Evolutionary conservation across 2,797 vertebrate species (phyloP).

Genomic region (Chanos chanos): DNA sequence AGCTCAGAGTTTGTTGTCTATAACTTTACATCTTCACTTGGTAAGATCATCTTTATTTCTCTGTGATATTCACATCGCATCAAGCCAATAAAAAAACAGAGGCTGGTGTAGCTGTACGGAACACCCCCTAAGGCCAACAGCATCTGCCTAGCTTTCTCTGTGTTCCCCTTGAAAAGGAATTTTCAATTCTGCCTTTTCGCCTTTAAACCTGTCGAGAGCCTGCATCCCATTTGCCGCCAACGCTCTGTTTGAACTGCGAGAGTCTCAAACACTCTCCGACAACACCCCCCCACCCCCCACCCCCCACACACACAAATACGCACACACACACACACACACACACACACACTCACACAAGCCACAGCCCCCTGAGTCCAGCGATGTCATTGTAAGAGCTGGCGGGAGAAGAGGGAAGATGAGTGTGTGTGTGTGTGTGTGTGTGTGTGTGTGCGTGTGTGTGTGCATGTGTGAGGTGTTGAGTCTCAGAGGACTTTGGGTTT

Average conservation of each 20-base stretch:
- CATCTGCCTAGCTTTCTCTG: slow-evolving; percentile 24
- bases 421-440: not conserved
- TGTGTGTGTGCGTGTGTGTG: not conserved
- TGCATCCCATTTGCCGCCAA: not conserved
- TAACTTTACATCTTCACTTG: slow-evolving; percentile 53
- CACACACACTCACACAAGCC: not conserved
- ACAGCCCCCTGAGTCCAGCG: not conserved
- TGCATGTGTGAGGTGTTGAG: slow-evolving; percentile 10
- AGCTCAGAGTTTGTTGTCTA: slow-evolving; percentile 41
- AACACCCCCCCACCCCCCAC: not conserved
- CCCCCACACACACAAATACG: not conserved
- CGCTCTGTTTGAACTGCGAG: slow-evolving; percentile 16
- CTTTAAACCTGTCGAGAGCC: slow-evolving; percentile 24
- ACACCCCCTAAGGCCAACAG: slow-evolving; percentile 22
- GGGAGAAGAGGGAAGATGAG: not conserved
- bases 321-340: not conserved
- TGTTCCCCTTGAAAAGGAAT: slow-evolving; percentile 38
- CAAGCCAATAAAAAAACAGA: slow-evolving; percentile 27
- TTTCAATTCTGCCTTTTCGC: slow-evolving; percentile 32
- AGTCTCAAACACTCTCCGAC: not conserved
- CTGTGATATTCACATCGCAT: slow-evolving; percentile 54
- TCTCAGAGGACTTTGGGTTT: not conserved
- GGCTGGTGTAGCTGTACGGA: not conserved
- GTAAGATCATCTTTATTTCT: slow-evolving; percentile 56
- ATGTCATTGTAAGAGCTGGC: not conserved